A percentile compares a stretch with the other conserved stretches of the same genome.
These are phyloP conservation scores for Nilaparvata lugens DNA, from an alignment of 1,140 invertebrate species.

Conservation along the genomic window DNA sequence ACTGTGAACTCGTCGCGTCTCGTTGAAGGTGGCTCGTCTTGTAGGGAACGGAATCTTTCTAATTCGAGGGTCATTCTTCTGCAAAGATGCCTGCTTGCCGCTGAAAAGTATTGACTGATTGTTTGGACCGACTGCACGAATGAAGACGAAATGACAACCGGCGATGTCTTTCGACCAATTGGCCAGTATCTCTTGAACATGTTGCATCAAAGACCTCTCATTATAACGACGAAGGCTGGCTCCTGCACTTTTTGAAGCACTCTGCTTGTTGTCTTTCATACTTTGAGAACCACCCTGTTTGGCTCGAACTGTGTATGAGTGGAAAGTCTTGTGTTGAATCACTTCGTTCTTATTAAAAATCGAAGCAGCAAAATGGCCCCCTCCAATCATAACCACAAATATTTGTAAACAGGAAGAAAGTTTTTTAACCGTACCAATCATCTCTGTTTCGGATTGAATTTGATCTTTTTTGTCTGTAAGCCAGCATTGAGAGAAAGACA, in stretches of 20 bases:
- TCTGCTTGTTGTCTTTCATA: slow-evolving; percentile 51
- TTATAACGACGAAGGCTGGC: slow-evolving; percentile 72
- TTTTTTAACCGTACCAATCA: slow-evolving; percentile 35
- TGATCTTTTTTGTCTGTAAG: slow-evolving; percentile 53
- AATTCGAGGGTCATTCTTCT: slow-evolving; percentile 53
- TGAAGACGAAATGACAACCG: slow-evolving; percentile 65
- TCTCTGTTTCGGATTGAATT: slow-evolving; percentile 34
- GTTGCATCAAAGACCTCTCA: slow-evolving; percentile 61
- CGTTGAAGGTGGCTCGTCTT: slow-evolving; percentile 67
- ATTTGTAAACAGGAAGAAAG: slow-evolving; percentile 11
- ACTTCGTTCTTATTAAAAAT: slow-evolving; percentile 54
- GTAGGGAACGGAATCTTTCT: slow-evolving; percentile 75
- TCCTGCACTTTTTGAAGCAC: slow-evolving; percentile 66
- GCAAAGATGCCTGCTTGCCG: slow-evolving; percentile 56
- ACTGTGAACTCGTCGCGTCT: slow-evolving; percentile 66
- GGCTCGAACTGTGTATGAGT: slow-evolving; percentile 74
- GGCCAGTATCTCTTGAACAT: slow-evolving; percentile 64
- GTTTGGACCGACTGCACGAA: slow-evolving; percentile 61
- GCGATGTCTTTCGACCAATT: slow-evolving; percentile 57
- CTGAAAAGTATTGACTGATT: slow-evolving; percentile 66
- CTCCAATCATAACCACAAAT: slow-evolving; percentile 71
- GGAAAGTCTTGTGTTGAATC: slow-evolving; percentile 75
- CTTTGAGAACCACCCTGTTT: slow-evolving; percentile 74
- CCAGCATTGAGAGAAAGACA: slow-evolving; percentile 63
- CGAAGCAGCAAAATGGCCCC: slow-evolving; percentile 79